Evolutionary conservation across 2,113 vertebrate genomes (phyloP).

Genomic region (Podilymbus podiceps): DNA sequence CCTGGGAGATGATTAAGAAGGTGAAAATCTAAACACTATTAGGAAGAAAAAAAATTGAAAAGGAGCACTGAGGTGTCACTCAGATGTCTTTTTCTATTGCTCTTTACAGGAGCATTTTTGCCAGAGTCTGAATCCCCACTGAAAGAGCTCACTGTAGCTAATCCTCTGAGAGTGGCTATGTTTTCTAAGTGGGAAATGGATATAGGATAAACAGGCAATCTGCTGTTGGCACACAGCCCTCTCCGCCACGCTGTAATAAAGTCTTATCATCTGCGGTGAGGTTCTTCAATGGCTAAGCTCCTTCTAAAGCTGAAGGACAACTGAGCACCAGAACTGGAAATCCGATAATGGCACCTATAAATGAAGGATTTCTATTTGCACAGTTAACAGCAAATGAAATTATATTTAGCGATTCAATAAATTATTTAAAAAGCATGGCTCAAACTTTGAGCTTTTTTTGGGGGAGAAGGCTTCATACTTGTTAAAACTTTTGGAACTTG

Average conservation of each 20-base stretch:
- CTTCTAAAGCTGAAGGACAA: constrained; percentile 7
- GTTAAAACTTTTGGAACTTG: not conserved
- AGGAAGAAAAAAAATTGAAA: not conserved
- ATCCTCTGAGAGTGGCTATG: constrained; percentile 61
- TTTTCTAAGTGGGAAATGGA: constrained; percentile 66
- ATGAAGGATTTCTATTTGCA: not conserved
- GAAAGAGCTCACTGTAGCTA: constrained; percentile 44
- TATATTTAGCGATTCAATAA: not conserved
- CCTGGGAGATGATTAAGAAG: constrained; percentile 55
- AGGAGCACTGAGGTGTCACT: not conserved
- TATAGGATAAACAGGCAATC: constrained; percentile 71
- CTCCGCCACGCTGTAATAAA: constrained; percentile 1
- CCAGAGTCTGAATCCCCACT: constrained; percentile 27
- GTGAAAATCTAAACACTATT: constrained; percentile 52
- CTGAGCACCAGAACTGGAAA: not conserved
- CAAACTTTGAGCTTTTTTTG: not conserved
- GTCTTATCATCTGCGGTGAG: constrained; percentile 12
- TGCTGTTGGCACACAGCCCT: constrained; percentile 61
- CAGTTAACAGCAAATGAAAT: not conserved
- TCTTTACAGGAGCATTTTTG: not conserved
- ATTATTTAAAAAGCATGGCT: not conserved
- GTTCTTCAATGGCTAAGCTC: constrained; percentile 12
- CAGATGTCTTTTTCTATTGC: constrained; percentile 30
- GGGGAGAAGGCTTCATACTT: not conserved
- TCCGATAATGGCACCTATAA: not conserved